Percentiles rank a stretch among this genome's conserved stretches.
Conservation (phyloP, 2,113 vertebrate species). For the Hemichromis elongatus region DNA sequence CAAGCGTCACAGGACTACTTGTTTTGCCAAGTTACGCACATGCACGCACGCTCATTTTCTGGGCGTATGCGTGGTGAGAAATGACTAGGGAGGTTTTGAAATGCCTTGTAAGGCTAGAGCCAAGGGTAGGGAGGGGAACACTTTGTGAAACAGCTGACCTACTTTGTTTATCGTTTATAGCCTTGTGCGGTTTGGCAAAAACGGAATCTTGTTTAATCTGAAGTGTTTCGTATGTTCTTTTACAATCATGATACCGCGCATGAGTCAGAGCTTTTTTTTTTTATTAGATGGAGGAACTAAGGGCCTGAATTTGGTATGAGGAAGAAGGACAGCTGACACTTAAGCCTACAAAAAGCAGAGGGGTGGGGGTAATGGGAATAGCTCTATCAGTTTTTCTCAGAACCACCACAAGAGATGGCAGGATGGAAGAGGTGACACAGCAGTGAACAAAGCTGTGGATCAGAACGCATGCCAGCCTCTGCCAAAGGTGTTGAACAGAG, state of each 20-base stretch:
- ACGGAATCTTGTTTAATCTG: not conserved
- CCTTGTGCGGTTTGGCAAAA: not conserved
- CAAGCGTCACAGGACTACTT: conserved; percentile 22
- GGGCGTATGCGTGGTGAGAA: not conserved
- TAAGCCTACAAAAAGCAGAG: not conserved
- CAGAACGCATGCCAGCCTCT: conserved; percentile 6
- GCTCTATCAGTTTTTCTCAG: not conserved
- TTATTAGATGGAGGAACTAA: not conserved
- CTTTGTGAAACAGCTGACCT: not conserved
- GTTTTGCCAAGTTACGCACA: conserved; percentile 25
- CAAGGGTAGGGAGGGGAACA: not conserved
- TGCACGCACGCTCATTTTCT: not conserved
- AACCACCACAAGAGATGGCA: not conserved
- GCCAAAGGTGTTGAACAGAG: conserved; percentile 39
- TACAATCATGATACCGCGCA: not conserved
- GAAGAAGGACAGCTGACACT: not conserved
- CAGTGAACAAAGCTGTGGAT: conserved; percentile 16
- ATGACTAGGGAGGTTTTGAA: conserved; percentile 22
- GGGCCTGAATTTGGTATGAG: not conserved
- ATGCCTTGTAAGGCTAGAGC: conserved; percentile 18
- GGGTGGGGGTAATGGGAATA: not conserved
- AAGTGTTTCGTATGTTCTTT: not conserved
- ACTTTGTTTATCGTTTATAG: not conserved
- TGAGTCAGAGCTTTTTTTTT: not conserved
- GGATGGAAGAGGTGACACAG: not conserved